These are phyloP conservation scores for Tribolium madens DNA, from an alignment of 1,140 invertebrate species.

Conservation along the genomic window DNA sequence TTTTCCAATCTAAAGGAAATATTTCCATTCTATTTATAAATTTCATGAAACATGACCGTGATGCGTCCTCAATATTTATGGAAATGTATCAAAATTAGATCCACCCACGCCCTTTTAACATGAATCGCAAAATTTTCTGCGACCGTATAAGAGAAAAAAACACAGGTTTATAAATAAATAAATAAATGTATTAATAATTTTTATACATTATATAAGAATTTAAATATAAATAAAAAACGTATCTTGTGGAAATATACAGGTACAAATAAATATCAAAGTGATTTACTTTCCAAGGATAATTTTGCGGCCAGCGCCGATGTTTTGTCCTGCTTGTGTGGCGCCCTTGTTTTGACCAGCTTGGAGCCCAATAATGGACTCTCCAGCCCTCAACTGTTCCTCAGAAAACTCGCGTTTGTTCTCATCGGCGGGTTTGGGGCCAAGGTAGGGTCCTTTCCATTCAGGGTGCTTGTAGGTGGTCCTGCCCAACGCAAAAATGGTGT, in stretches of 20 bases:
- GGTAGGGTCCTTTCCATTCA: slow-evolving; percentile 89
- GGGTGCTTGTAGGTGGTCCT: slow-evolving; percentile 92
- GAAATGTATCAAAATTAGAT: slow-evolving; percentile 13
- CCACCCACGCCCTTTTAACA: background rate
- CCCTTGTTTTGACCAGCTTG: slow-evolving; percentile 98
- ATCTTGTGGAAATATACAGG: slow-evolving; percentile 5
- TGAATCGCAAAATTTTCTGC: background rate
- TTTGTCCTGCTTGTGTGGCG: slow-evolving; percentile 92
- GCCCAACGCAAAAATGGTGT: slow-evolving; percentile 92
- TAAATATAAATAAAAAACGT: slow-evolving; percentile 17
- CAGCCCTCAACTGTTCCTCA: slow-evolving; percentile 91
- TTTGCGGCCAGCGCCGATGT: slow-evolving; percentile 91
- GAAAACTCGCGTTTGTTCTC: slow-evolving; percentile 93
- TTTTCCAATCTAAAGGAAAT: background rate
- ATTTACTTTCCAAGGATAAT: slow-evolving; percentile 88
- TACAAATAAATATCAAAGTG: background rate
- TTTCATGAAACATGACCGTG: slow-evolving; percentile 22
- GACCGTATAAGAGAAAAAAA: background rate
- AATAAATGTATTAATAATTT: slow-evolving; percentile 34
- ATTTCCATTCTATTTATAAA: background rate
- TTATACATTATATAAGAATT: slow-evolving; percentile 26
- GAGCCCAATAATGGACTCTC: slow-evolving; percentile 90
- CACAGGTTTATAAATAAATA: slow-evolving; percentile 4
- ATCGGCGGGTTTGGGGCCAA: slow-evolving; percentile 91
- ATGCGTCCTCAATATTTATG: slow-evolving; percentile 35